A percentile compares a stretch with the other conserved stretches of the same genome.
phyloP scores from a whole-genome alignment of 1,140 invertebrate genomes.

The Anastatus disparis region DNA sequence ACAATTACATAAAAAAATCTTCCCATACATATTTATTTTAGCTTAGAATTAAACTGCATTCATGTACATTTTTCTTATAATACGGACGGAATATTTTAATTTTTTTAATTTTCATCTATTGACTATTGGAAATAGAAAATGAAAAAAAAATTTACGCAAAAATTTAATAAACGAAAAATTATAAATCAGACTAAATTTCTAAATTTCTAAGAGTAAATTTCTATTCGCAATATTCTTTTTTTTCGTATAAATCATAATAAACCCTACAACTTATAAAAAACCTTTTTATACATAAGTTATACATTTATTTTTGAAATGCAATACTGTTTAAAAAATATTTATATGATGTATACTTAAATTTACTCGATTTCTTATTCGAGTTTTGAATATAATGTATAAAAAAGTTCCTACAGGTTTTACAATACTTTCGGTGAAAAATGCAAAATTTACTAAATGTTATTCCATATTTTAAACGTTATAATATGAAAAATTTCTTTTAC shows the following conservation, averaged over 20 bases:
- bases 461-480: constrained; percentile 1
- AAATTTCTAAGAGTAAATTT: no score
- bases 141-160: no score
- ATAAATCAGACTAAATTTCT: no score
- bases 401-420: not conserved
- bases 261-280: not conserved
- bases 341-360: not conserved
- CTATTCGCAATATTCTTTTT: no score
- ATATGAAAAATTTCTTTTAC: constrained; percentile 5
- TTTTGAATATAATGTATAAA: not conserved
- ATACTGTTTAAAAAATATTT: not conserved
- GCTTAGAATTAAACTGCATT: not conserved
- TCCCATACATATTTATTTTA: constrained; percentile 10
- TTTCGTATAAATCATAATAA: not conserved
- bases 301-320: not conserved
- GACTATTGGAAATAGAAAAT: no score
- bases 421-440: constrained; percentile 15
- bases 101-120: not conserved
- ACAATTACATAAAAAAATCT: constrained; percentile 5
- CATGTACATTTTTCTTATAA: constrained; percentile 11
- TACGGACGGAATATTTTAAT: constrained; percentile 16
- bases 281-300: no score
- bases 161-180: no score
- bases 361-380: not conserved
- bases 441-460: no score